These are phyloP conservation scores for Physella acuta DNA, from an alignment of 1,140 invertebrate species.

Conservation along the genomic window DNA sequence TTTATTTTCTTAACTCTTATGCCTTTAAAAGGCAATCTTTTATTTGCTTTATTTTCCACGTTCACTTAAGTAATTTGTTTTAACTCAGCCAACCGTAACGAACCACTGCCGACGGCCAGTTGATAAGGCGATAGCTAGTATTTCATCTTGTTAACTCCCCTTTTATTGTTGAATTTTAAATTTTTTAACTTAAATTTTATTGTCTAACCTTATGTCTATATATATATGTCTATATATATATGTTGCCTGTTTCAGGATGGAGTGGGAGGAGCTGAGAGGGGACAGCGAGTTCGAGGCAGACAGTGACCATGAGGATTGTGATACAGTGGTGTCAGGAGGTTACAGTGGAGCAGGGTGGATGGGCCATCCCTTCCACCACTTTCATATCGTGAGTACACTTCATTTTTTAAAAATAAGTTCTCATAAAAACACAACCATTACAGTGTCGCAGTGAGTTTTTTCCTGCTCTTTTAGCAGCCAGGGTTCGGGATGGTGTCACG, in stretches of 20 bases:
- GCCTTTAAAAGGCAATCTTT: no score
- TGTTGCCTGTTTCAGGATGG: slow-evolving; percentile 28
- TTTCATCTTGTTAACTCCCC: no score
- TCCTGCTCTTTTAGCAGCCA: no score
- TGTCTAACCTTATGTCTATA: neutral
- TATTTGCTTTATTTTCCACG: no score
- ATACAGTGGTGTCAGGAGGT: neutral
- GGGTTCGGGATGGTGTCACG: no score
- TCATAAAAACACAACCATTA: neutral
- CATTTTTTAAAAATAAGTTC: neutral
- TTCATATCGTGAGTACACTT: slow-evolving; percentile 17
- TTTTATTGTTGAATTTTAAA: neutral
- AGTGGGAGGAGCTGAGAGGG: slow-evolving; percentile 25
- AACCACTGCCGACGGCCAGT: no score
- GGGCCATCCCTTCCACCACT: slow-evolving; percentile 12
- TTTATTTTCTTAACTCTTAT: no score
- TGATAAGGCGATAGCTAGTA: no score
- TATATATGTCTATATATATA: no score
- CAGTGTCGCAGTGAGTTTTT: no score
- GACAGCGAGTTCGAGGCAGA: slow-evolving; percentile 32
- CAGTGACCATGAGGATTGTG: slow-evolving; percentile 32
- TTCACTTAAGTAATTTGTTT: no score
- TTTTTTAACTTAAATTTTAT: neutral
- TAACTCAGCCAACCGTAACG: no score
- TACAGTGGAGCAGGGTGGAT: slow-evolving; percentile 20